A percentile compares a stretch with the other conserved stretches of the same genome.
phyloP scores from a whole-genome alignment of 2,797 vertebrate species.

The Pantherophis vulpinus region DNA sequence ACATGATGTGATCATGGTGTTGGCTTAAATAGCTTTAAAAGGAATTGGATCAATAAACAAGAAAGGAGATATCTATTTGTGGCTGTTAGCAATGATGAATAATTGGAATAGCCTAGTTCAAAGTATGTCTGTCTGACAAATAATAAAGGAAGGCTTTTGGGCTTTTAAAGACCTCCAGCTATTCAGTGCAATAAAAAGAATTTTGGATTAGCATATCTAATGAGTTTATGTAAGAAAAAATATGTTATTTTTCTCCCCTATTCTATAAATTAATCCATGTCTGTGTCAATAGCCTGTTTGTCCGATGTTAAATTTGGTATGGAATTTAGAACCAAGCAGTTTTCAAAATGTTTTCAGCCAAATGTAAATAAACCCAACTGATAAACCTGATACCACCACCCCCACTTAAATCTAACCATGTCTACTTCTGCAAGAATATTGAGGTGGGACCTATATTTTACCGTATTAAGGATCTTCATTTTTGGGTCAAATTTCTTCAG shows the following conservation, averaged over 20 bases:
- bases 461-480: neutral
- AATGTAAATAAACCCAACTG: neutral
- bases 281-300: neutral
- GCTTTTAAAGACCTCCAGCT: neutral
- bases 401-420: neutral
- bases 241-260: neutral
- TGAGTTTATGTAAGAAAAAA: neutral
- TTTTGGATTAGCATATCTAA: neutral
- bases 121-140: neutral
- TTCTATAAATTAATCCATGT: neutral
- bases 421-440: neutral
- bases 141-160: neutral
- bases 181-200: neutral
- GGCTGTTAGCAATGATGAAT: neutral
- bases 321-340: neutral
- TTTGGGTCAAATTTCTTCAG: neutral
- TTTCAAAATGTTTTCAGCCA: neutral
- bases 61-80: neutral
- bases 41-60: neutral
- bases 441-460: neutral
- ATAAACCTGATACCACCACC: neutral
- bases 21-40: neutral
- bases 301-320: neutral
- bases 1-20: neutral
- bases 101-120: neutral